These are phyloP conservation scores for Palythoa grandiflora DNA, from an alignment of 92 coral and sea anemone species.

Conservation along the genomic window DNA sequence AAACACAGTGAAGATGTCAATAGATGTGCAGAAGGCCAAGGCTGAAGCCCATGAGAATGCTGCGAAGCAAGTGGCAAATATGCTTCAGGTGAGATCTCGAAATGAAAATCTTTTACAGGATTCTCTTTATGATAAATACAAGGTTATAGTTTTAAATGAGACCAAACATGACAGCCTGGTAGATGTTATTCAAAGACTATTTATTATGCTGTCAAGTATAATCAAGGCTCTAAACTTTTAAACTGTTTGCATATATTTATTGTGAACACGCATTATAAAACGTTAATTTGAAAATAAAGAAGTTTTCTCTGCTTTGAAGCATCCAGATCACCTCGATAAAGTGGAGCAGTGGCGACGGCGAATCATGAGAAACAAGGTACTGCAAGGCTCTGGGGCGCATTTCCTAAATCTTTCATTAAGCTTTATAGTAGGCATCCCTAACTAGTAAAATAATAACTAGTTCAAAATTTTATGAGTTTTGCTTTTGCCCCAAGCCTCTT, in stretches of 20 bases:
- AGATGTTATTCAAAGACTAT: no score
- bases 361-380: conserved; percentile 94
- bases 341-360: conserved; percentile 97
- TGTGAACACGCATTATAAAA: not conserved
- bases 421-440: not conserved
- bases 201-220: no score
- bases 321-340: conserved; percentile 96
- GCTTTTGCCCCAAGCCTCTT: no score
- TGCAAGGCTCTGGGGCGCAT: not conserved
- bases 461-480: no score
- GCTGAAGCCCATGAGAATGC: conserved; percentile 97
- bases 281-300: not conserved
- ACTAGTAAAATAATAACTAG: no score
- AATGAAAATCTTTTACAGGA: not conserved
- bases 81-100: conserved; percentile 80
- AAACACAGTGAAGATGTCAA: conserved; percentile 60
- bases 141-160: no score
- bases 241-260: not conserved
- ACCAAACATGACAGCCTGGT: no score
- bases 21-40: conserved; percentile 92
- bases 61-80: conserved; percentile 88
- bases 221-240: not conserved
- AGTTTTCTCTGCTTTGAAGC: conserved; percentile 53
- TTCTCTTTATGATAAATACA: no score
- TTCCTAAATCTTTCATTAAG: not conserved